Evolutionary conservation across 2,797 vertebrate genomes (phyloP).

Genomic region (Microhierax caerulescens): DNA sequence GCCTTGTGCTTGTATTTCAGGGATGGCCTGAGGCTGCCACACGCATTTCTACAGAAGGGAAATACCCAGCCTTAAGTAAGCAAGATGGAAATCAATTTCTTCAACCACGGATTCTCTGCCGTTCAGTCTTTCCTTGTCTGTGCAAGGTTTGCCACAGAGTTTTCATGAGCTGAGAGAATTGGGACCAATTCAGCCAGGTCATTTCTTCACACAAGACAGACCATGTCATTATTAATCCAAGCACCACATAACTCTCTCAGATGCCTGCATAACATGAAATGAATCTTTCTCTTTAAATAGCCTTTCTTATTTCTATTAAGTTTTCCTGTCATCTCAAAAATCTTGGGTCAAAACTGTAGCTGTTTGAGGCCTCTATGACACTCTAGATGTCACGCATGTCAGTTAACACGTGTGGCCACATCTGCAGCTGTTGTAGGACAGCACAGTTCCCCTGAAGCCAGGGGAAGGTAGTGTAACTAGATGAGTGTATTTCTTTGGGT

Average conservation of each 20-base stretch:
- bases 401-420: not conserved
- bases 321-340: not conserved
- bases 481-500: not conserved
- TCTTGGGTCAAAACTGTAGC: not conserved
- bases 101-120: not conserved
- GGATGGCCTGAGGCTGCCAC: not conserved
- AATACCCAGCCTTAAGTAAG: not conserved
- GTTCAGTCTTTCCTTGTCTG: not conserved
- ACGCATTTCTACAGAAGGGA: not conserved
- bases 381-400: not conserved
- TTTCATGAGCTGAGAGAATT: not conserved
- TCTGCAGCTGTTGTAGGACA: not conserved
- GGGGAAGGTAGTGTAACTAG: not conserved
- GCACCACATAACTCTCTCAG: not conserved
- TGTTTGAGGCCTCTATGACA: not conserved
- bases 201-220: not conserved
- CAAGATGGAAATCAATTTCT: not conserved
- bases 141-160: not conserved
- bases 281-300: not conserved
- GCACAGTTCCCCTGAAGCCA: not conserved
- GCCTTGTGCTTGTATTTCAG: not conserved
- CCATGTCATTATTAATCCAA: not conserved
- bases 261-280: not conserved
- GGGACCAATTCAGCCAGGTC: not conserved
- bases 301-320: not conserved